Percentiles rank a stretch among this genome's conserved stretches.
Conservation (phyloP, 64 coral and sea anemone genomes). For the Montipora sp. region DNA sequence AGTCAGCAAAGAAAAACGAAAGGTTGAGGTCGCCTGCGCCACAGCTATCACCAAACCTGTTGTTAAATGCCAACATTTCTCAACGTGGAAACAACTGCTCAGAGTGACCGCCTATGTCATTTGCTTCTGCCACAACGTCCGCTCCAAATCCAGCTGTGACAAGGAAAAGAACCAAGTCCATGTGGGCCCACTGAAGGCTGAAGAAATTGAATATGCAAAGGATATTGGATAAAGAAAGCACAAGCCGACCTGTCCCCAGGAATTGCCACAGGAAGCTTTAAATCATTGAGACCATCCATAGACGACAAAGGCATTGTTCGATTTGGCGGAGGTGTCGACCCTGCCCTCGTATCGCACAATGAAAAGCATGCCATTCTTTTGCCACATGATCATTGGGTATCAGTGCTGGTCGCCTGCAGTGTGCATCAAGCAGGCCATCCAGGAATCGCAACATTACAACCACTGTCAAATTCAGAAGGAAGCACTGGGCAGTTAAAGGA, state of each 20-base stretch:
- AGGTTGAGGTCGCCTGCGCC: slow-evolving; percentile 29
- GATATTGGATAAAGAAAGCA: slow-evolving; percentile 64
- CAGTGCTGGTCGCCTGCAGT: slow-evolving; percentile 37
- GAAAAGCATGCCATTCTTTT: slow-evolving; percentile 9
- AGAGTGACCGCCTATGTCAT: slow-evolving; percentile 31
- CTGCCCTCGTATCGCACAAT: slow-evolving; percentile 37
- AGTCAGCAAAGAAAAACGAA: background rate
- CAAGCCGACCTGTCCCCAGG: slow-evolving; percentile 51
- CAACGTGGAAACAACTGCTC: slow-evolving; percentile 48
- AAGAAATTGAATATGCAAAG: slow-evolving; percentile 67
- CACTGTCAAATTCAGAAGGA: slow-evolving; percentile 41
- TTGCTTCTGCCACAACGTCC: slow-evolving; percentile 14
- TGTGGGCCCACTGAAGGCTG: slow-evolving; percentile 48
- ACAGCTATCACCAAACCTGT: background rate
- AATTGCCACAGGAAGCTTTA: slow-evolving; percentile 54
- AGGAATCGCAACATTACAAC: slow-evolving; percentile 43
- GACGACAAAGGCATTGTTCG: slow-evolving; percentile 63
- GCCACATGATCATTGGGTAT: slow-evolving; percentile 45
- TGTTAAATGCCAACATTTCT: slow-evolving; percentile 34
- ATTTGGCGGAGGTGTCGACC: slow-evolving; percentile 64
- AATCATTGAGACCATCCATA: slow-evolving; percentile 55
- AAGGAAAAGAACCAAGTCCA: slow-evolving; percentile 34
- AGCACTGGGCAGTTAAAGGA: slow-evolving; percentile 60
- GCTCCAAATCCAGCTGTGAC: slow-evolving; percentile 1
- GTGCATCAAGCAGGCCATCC: slow-evolving; percentile 40